phyloP scores from a whole-genome alignment of 2,113 vertebrate species.

The Pygoscelis adeliae region DNA sequence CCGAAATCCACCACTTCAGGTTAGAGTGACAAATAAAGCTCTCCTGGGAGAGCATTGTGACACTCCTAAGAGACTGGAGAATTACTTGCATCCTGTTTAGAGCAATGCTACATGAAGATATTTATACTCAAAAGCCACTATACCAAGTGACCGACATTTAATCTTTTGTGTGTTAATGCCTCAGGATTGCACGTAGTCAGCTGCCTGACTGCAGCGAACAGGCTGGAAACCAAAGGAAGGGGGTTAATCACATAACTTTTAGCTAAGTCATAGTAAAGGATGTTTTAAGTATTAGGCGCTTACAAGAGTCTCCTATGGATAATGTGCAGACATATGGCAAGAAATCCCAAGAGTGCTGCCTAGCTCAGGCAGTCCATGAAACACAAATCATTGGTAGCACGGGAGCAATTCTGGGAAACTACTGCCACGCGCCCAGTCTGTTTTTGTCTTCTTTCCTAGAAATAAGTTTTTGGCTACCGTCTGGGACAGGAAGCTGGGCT shows the following conservation, averaged over 20 bases:
- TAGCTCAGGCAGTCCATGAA: neutral
- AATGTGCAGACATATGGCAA: neutral
- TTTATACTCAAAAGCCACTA: neutral
- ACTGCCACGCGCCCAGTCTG: fast-evolving
- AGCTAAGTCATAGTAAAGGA: neutral
- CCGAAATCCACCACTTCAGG: neutral
- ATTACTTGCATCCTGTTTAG: neutral
- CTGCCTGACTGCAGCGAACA: neutral
- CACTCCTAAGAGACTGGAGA: neutral
- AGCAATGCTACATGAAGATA: neutral
- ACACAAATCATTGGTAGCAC: too few species aligned
- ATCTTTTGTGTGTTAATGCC: neutral
- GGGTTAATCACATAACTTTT: neutral
- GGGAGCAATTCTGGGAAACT: neutral
- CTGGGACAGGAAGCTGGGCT: neutral
- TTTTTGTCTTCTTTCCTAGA: neutral
- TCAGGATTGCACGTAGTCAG: neutral
- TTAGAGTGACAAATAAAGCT: neutral
- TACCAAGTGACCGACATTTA: neutral
- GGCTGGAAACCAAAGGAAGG: neutral
- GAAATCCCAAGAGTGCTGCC: neutral
- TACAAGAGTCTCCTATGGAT: neutral
- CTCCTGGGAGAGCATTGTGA: neutral
- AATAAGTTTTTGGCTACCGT: neutral
- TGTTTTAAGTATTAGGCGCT: neutral